A percentile compares a stretch with the other conserved stretches of the same genome.
Conservation (phyloP, 2,113 vertebrate species). For the Datnioides undecimradiatus region DNA sequence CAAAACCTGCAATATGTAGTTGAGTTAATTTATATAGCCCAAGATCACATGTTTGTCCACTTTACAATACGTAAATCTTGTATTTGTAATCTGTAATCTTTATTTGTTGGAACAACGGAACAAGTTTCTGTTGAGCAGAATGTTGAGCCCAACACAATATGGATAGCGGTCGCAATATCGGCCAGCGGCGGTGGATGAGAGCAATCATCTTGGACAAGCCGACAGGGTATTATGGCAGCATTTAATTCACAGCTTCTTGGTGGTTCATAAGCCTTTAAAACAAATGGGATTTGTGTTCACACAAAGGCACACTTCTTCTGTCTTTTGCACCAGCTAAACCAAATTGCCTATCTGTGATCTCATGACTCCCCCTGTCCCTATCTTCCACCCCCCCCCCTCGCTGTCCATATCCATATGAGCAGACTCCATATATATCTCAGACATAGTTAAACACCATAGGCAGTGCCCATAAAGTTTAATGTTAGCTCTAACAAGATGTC, state of each 20-base stretch:
- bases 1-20: neutral
- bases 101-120: slow-evolving; percentile 1
- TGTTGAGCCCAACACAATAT: neutral
- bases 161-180: neutral
- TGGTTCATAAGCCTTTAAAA: slow-evolving; percentile 59
- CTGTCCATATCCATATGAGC: slow-evolving; percentile 59
- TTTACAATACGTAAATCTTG: slow-evolving; percentile 2
- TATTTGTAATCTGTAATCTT: slow-evolving; percentile 10
- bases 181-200: slow-evolving; percentile 23
- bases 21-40: neutral
- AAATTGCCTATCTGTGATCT: slow-evolving; percentile 43
- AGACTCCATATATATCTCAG: slow-evolving; percentile 67
- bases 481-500: slow-evolving; percentile 79
- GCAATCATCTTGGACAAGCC: slow-evolving; percentile 34
- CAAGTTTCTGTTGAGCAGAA: slow-evolving; percentile 2
- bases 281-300: slow-evolving; percentile 45
- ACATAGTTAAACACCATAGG: slow-evolving; percentile 71
- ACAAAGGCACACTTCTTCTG: neutral
- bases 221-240: slow-evolving; percentile 20
- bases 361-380: neutral
- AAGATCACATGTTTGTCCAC: slow-evolving; percentile 1
- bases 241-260: slow-evolving; percentile 41
- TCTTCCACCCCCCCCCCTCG: neutral
- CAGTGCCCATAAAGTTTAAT: slow-evolving; percentile 77
- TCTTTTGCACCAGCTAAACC: slow-evolving; percentile 20